These are phyloP conservation scores for Stramonita haemastoma DNA, from an alignment of 2,888 invertebrate genomes.

Conservation along the genomic window DNA sequence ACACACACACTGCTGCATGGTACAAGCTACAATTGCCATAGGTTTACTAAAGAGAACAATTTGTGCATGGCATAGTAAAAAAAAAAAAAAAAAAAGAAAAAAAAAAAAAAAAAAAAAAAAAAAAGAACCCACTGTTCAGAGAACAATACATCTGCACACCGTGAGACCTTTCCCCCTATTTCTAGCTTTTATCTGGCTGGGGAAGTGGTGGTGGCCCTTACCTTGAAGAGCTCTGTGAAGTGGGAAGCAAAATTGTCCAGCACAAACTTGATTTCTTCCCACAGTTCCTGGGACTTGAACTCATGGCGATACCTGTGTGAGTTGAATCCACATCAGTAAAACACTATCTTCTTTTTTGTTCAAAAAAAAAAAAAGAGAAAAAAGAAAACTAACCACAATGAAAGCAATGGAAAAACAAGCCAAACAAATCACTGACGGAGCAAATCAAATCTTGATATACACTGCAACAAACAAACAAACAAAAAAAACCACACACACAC, in stretches of 20 bases:
- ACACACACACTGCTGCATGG: background rate
- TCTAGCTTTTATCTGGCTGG: background rate
- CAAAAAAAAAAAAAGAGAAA: no score
- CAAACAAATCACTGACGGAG: no score
- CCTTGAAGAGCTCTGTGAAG: constrained; percentile 92
- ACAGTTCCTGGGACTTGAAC: constrained; percentile 94
- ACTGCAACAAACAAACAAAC: no score
- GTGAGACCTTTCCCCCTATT: no score
- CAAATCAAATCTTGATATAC: no score
- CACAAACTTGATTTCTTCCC: constrained; percentile 98
- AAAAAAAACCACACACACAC: no score
- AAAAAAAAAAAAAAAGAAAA: no score
- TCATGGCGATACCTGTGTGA: constrained; percentile 88
- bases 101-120: no score
- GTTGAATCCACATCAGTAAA: background rate
- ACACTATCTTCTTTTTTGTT: constrained; percentile 37
- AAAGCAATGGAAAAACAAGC: no score
- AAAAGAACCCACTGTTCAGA: background rate
- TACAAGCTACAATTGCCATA: background rate
- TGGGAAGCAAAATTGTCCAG: constrained; percentile 95
- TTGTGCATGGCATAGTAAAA: no score
- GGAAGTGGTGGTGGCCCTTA: constrained; percentile 71
- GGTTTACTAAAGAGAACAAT: no score
- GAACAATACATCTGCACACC: background rate
- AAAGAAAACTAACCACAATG: no score